phyloP scores from a whole-genome alignment of 2,797 vertebrate species.

The Mionectes olivaceus region DNA sequence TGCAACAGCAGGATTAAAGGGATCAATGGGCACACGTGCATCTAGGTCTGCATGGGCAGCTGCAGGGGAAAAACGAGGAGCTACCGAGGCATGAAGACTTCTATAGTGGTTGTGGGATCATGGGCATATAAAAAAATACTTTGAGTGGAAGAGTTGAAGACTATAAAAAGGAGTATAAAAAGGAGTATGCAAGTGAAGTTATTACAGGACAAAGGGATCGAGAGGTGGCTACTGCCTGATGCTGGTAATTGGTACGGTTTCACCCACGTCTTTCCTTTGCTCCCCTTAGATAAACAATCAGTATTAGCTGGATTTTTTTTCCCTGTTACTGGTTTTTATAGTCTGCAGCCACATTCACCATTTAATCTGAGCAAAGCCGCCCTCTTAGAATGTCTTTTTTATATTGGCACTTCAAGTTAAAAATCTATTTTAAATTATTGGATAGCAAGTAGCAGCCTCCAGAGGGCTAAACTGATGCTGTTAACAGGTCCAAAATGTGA shows the following conservation, averaged over 20 bases:
- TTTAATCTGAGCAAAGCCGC: constrained; percentile 10
- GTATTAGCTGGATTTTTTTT: not conserved
- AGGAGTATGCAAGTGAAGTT: not conserved
- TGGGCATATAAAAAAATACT: not conserved
- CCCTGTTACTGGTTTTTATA: not conserved
- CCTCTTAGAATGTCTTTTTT: constrained; percentile 30
- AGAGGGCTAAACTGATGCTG: constrained; percentile 47
- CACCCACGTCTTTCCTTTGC: not conserved
- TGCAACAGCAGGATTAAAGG: not conserved
- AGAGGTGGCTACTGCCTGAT: not conserved
- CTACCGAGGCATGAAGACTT: not conserved
- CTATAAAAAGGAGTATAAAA: not conserved
- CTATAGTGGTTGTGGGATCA: not conserved
- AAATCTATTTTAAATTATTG: constrained; percentile 56
- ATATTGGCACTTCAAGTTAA: constrained; percentile 25
- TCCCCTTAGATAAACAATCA: not conserved
- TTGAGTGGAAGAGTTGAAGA: not conserved
- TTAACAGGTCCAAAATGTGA: constrained; percentile 59
- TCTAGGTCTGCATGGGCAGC: accelerated
- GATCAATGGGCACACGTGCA: not conserved
- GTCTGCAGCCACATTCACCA: constrained; percentile 1
- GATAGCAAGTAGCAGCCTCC: constrained; percentile 61
- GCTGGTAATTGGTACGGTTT: not conserved
- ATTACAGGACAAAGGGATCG: not conserved
- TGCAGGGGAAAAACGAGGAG: not conserved